Evolutionary conservation across 2,797 vertebrate species (phyloP).

Genomic region (Lutra lutra): DNA sequence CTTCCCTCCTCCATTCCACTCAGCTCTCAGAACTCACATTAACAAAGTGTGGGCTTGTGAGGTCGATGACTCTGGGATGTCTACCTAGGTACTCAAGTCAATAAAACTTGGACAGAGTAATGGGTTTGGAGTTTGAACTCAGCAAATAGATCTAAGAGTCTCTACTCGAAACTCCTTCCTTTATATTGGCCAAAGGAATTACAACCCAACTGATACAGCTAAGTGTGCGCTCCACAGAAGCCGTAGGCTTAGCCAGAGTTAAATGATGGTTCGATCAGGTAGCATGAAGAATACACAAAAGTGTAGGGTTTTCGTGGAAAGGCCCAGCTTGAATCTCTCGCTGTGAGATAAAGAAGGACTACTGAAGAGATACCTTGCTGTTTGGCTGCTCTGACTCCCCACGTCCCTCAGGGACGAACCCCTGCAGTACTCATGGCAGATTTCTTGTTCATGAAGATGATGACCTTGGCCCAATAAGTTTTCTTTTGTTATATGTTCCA

Average conservation of each 20-base stretch:
- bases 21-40: not conserved
- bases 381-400: not conserved
- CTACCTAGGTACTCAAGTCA: not conserved
- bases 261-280: not conserved
- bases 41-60: not conserved
- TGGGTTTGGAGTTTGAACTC: not conserved
- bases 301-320: not conserved
- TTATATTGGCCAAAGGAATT: constrained; percentile 2
- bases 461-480: not conserved
- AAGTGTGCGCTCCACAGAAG: not conserved
- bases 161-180: not conserved
- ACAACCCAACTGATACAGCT: not conserved
- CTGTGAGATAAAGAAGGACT: not conserved
- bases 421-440: not conserved
- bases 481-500: not conserved
- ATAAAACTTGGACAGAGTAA: not conserved
- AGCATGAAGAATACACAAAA: not conserved
- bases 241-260: not conserved
- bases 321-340: not conserved
- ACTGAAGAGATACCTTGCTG: not conserved
- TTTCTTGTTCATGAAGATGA: not conserved
- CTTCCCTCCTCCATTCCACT: too few species aligned
- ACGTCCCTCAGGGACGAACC: not conserved
- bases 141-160: not conserved
- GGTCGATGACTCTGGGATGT: not conserved